Evolutionary conservation across 2,888 invertebrate genomes (phyloP).

Genomic region (Stenotaenia linearis): DNA sequence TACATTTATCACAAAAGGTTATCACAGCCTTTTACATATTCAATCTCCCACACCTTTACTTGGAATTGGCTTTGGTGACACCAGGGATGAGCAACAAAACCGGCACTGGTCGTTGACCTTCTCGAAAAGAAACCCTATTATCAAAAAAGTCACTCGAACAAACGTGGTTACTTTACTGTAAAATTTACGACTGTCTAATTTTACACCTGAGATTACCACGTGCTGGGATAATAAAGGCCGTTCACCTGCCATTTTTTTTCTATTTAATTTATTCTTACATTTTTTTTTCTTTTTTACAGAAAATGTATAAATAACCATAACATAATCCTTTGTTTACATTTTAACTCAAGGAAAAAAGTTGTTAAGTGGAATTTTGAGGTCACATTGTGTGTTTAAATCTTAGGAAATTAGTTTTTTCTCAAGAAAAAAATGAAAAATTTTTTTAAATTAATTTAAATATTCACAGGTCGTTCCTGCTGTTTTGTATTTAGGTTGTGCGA

Average conservation of each 20-base stretch:
- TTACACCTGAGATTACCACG: slow-evolving; percentile 6
- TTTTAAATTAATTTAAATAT: background rate
- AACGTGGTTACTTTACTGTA: background rate
- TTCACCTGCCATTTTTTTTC: background rate
- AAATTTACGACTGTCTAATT: background rate
- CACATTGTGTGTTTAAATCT: background rate
- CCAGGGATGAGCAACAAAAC: background rate
- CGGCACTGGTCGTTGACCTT: background rate
- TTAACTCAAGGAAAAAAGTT: background rate
- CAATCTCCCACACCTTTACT: background rate
- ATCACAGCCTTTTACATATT: background rate
- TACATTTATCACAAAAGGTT: background rate
- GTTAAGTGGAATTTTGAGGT: background rate
- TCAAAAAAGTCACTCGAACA: background rate
- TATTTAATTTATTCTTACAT: background rate
- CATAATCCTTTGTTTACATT: background rate
- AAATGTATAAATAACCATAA: no score
- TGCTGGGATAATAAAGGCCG: background rate
- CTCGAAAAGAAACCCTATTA: background rate
- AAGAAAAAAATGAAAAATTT: background rate
- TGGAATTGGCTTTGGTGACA: background rate
- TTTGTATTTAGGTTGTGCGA: background rate
- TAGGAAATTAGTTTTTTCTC: background rate
- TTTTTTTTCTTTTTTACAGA: background rate
- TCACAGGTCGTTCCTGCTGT: background rate